Percentiles rank a stretch among this genome's conserved stretches.
Evolutionary conservation across 2,797 vertebrate genomes (phyloP).

Genomic region (Spheniscus humboldti): DNA sequence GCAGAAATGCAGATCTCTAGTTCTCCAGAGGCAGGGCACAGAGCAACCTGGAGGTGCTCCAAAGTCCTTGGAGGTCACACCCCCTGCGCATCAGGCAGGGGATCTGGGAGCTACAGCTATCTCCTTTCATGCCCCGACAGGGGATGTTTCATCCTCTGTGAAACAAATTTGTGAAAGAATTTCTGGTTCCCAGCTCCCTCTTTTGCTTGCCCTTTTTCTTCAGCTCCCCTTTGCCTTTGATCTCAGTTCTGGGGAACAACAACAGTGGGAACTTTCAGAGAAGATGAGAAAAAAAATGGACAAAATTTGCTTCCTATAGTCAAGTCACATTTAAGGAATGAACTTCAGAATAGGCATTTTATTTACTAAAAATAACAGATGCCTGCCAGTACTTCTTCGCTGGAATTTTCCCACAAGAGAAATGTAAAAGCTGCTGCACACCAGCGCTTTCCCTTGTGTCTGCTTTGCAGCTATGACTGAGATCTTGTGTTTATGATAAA

Average conservation of each 20-base stretch:
- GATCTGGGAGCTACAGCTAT: not conserved
- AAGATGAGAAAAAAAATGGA: not conserved
- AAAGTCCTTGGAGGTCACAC: not conserved
- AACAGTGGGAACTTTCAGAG: not conserved
- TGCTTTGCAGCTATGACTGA: not conserved
- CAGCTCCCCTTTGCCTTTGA: not conserved
- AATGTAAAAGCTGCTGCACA: not conserved
- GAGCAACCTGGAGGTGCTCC: not conserved
- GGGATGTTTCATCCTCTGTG: not conserved
- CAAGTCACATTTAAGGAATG: not conserved
- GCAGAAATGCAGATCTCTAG: not conserved
- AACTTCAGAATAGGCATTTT: not conserved
- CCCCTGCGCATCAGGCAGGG: not conserved
- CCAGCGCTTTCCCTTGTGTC: not conserved
- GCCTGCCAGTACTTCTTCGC: not conserved
- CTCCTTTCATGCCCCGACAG: fast-evolving
- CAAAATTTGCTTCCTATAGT: not conserved
- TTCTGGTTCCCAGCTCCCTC: not conserved
- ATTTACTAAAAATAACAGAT: constrained; percentile 28
- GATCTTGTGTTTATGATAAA: not conserved
- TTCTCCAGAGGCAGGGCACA: not conserved
- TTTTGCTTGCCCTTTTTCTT: not conserved
- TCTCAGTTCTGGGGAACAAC: not conserved
- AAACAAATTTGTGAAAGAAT: not conserved
- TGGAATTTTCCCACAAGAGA: constrained; percentile 26